phyloP scores from a whole-genome alignment of 2,797 vertebrate species.

The Coregonus ussuriensis region DNA sequence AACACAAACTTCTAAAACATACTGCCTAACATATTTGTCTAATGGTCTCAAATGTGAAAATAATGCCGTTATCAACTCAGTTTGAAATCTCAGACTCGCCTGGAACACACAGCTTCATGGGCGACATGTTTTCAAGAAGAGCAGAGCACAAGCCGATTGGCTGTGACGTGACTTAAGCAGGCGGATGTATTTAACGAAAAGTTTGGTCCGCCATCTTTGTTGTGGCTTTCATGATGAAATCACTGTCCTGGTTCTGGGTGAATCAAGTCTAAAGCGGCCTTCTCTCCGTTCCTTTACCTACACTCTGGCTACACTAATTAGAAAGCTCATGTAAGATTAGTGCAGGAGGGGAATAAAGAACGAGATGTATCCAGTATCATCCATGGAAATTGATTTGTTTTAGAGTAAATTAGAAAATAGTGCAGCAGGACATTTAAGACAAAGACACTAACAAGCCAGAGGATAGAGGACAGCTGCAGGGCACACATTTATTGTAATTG shows the following conservation, averaged over 20 bases:
- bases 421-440: too few relatives aligned
- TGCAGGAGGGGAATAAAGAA: too few relatives aligned
- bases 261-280: not conserved
- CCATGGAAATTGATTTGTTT: too few relatives aligned
- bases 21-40: not conserved
- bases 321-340: too few relatives aligned
- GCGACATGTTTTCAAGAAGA: constrained; percentile 81
- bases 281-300: not conserved
- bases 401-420: too few relatives aligned
- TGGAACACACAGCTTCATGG: constrained; percentile 83
- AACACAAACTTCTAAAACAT: not conserved
- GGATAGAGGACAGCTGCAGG: too few relatives aligned
- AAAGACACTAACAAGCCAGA: too few relatives aligned
- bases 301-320: not conserved
- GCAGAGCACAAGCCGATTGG: constrained; percentile 55
- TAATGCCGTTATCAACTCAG: not conserved
- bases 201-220: constrained; percentile 60
- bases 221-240: constrained; percentile 30
- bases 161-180: not conserved
- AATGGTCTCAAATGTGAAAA: not conserved
- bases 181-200: not conserved
- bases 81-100: constrained; percentile 60
- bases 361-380: too few relatives aligned
- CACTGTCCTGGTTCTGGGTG: too few relatives aligned
- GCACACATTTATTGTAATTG: too few relatives aligned